These are phyloP conservation scores for Plagodis pulveraria DNA, from an alignment of 2,888 invertebrate genomes.

Conservation along the genomic window DNA sequence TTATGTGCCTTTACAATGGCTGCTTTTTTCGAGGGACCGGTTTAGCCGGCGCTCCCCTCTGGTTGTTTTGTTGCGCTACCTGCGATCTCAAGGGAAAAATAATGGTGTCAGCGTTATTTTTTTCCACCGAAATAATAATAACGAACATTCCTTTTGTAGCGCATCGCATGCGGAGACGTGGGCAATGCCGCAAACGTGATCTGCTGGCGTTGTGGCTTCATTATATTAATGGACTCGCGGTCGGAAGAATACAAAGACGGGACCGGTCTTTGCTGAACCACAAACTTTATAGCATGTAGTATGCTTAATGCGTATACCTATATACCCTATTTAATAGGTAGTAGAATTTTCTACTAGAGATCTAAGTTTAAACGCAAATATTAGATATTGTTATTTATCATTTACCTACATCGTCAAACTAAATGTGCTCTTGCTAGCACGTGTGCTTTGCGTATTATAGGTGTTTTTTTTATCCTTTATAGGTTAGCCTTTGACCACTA, in stretches of 20 bases:
- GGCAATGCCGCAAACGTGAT: slow-evolving; percentile 72
- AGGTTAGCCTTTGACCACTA: too few species aligned
- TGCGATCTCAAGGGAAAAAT: slow-evolving; percentile 72
- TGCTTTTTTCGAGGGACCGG: slow-evolving; percentile 69
- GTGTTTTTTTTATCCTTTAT: too few species aligned
- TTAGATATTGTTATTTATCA: too few species aligned
- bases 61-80: slow-evolving; percentile 74
- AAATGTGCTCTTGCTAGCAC: too few species aligned
- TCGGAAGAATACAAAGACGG: slow-evolving; percentile 80
- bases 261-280: slow-evolving; percentile 59
- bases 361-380: too few species aligned
- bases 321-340: too few species aligned
- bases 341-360: too few species aligned
- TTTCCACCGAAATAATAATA: slow-evolving; percentile 79
- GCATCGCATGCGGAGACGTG: slow-evolving; percentile 77
- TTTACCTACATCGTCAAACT: too few species aligned
- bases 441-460: too few species aligned
- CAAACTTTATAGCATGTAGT: slow-evolving; percentile 72
- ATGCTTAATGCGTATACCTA: too few species aligned
- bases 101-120: slow-evolving; percentile 66
- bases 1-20: slow-evolving; percentile 75
- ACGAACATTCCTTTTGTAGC: slow-evolving; percentile 79
- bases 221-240: slow-evolving; percentile 80
- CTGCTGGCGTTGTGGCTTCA: slow-evolving; percentile 76
- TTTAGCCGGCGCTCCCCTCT: slow-evolving; percentile 62